Evolutionary conservation across 2,797 vertebrate species (phyloP), one percentile per base, ranked within the genome.

Genomic region (Sebastes trivittatus): DNA sequence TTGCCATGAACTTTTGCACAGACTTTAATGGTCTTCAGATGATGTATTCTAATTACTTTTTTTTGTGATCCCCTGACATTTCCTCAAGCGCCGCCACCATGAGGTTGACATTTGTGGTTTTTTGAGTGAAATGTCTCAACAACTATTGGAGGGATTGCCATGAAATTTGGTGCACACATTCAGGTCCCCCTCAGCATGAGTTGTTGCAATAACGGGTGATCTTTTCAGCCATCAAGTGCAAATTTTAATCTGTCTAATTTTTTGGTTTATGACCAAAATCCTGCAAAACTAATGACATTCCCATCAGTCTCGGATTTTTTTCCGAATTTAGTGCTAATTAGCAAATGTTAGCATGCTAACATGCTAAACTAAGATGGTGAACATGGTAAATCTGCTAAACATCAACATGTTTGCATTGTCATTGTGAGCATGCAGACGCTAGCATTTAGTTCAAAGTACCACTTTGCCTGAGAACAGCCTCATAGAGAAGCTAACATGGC

Each of bases 81-180:
- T 86, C 74, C 34, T 75, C 1, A 34, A 75, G 65, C 54, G 52
- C 68, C 64, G 75, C 34, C 55, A 85, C 36, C 63, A 71, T 59
- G 59, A 84, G 70, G 72, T n/a, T 67, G 38, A 78, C 79, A 68
- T 77, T 78, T 84, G 80, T 84, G 82, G 72, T 75, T 86, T 86
- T 65, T 77, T 49, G 30, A 83, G 68, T 72, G 36, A 86, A 83
- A 85, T 54, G 38, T 81, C 66, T 81, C 18, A 75, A 78, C 65
- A 60, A 36, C 76, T 64, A 52, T 30, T 14, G 29, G 60, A 75
- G 36, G 25, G 38, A 72, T 71, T 6, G 49, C 23, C 27, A 81
- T 73, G 22, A 72, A 80, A 72, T 77, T 22, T 73, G 54, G 34
- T 61, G 23, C 42, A 22, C 5, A 29, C 25, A 62, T 36, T 20